Evolutionary conservation across 2,797 vertebrate species (phyloP).

Genomic region (Takifugu ocellatus): DNA sequence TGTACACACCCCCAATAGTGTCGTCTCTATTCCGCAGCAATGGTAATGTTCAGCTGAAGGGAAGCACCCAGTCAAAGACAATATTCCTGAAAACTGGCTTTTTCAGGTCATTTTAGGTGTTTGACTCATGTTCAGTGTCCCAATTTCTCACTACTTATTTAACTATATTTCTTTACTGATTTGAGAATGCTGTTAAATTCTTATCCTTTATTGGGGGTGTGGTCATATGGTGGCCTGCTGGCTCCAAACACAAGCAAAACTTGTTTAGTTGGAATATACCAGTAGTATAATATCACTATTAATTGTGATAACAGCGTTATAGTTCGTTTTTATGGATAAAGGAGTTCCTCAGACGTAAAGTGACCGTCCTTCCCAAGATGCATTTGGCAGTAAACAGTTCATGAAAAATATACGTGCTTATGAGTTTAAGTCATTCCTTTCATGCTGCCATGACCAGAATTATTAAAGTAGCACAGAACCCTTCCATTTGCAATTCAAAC

Average conservation of each 20-base stretch:
- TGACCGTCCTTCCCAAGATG: no score
- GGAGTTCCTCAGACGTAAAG: no score
- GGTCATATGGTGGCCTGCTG: no score
- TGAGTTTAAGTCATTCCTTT: conserved; percentile 15
- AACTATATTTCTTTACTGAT: neutral
- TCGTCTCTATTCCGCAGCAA: conserved; percentile 2
- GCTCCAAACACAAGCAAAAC: no score
- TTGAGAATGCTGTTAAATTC: no score
- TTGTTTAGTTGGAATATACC: no score
- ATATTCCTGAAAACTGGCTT: neutral
- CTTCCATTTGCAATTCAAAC: conserved; percentile 9
- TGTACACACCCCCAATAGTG: conserved; percentile 1
- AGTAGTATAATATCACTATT: no score
- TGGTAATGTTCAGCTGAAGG: neutral
- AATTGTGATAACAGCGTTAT: no score
- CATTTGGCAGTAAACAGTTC: neutral
- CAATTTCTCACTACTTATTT: no score
- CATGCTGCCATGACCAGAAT: conserved; percentile 4
- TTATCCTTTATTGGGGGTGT: no score
- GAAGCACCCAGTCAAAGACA: neutral
- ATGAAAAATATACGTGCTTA: neutral
- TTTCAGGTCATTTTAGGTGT: neutral
- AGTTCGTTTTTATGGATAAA: no score
- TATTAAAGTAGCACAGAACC: conserved; percentile 18
- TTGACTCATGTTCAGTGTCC: neutral